Conservation (phyloP, 2,888 invertebrate genomes). For the Gryllus longicercus region DNA sequence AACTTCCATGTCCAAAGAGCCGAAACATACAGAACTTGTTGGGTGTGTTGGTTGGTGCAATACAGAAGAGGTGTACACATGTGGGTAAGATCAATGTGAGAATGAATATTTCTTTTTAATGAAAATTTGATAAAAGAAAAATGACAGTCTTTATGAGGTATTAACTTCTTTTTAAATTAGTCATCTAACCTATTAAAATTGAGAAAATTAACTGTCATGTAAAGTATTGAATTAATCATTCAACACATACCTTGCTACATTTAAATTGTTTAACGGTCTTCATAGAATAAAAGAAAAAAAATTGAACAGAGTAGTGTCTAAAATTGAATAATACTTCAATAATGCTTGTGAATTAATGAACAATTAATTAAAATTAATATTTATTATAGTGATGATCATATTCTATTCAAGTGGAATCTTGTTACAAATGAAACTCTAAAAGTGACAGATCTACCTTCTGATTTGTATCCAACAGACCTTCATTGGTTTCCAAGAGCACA, state of each 20-base stretch:
- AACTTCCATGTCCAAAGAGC: constrained; percentile 70
- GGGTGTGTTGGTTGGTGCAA: constrained; percentile 92
- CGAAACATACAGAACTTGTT: constrained; percentile 73
- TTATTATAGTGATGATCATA: constrained; percentile 79
- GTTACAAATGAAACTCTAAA: constrained; percentile 71
- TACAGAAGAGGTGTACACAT: constrained; percentile 89
- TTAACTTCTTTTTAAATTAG: neutral
- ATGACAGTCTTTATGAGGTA: neutral
- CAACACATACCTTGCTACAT: too few relatives aligned
- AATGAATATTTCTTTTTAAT: constrained; percentile 28
- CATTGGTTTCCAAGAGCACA: constrained; percentile 74
- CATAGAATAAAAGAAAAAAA: too few relatives aligned
- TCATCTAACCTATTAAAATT: neutral
- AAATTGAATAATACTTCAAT: neutral
- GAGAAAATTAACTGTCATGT: neutral
- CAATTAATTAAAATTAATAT: too few relatives aligned
- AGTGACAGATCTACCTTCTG: constrained; percentile 74
- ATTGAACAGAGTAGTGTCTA: constrained; percentile 22
- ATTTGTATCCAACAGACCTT: constrained; percentile 85
- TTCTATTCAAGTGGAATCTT: constrained; percentile 84
- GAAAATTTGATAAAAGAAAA: neutral
- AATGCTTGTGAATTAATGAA: too few relatives aligned
- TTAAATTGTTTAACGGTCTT: too few relatives aligned
- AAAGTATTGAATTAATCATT: too few relatives aligned
- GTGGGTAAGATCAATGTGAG: constrained; percentile 58